Base-by-base conservation (phyloP, 2,797 vertebrate genomes). In the Pseudotriccus pelzelni region DNA sequence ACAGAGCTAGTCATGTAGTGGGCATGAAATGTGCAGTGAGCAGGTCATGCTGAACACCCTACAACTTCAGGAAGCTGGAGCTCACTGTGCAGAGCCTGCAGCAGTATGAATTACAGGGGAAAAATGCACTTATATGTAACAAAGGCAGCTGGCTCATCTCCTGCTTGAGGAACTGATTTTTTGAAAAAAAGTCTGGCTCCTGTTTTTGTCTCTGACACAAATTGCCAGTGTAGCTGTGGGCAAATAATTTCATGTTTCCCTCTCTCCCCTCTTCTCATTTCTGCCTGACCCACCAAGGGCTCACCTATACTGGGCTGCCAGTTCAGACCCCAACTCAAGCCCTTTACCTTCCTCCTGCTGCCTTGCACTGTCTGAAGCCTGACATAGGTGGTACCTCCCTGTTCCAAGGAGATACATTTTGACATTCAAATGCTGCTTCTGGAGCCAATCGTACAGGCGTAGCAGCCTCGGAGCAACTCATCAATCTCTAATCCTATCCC, bases 61-160 rank as follows among this genome's bases (percentile, higher is more conserved):
- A 1, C 50, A 81, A 67, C 83, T 63, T 81, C 21, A 36, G 60
- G 63, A 70, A 68, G 89, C 69, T 89, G 64, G 50, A 52, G 6
- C 46, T 77, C 32, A 47, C 91, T 37, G 16, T 56, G 56, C 27
- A 49, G 52, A 91, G 77, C 85, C 88, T 87, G 93, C 81, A 85
- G 77, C 81, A 14, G 12, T 28, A n/a, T 66, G 62, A 93, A 74
- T 92, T 81, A 73, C 55, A 67, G 64, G 52, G 50, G 2, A 60
- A 75, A 87, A 95, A 81, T 73, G 73, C 30, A 24, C 69, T 75
- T 64, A 44, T 27, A 12, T 84, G 28, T 91, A 94, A 92, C 91
- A 92, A 96, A 95, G 89, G 89, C 21, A 2, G 36, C 49, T 95
- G 96, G 87, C 91, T 92, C 79, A 64, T 76, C 89, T 92, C 59